These are phyloP conservation scores for Eriosoma lanigerum DNA, from an alignment of 1,140 invertebrate species.

Conservation along the genomic window DNA sequence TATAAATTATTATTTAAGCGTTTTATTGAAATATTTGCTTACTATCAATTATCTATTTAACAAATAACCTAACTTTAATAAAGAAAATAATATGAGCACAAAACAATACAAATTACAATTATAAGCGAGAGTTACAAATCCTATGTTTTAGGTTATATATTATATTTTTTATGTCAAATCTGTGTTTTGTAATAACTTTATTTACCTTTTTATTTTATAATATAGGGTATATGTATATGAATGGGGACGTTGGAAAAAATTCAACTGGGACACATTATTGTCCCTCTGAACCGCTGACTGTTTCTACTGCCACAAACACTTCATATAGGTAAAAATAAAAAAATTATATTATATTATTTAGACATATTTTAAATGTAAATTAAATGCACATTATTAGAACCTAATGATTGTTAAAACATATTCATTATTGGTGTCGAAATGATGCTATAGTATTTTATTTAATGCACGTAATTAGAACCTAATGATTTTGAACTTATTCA, in stretches of 20 bases:
- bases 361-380: neutral
- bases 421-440: slow-evolving; percentile 40
- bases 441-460: slow-evolving; percentile 24
- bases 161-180: no score
- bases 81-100: no score
- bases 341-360: neutral
- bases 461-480: slow-evolving; percentile 13
- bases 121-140: no score
- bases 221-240: slow-evolving; percentile 74
- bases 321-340: slow-evolving; percentile 36
- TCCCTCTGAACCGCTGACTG: slow-evolving; percentile 58
- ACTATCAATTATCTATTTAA: no score
- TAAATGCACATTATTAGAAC: slow-evolving; percentile 48
- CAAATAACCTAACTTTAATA: no score
- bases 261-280: slow-evolving; percentile 61
- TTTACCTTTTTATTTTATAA: neutral
- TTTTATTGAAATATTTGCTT: no score
- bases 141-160: no score
- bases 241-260: slow-evolving; percentile 74
- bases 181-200: no score
- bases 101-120: no score
- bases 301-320: slow-evolving; percentile 54
- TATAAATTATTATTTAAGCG: no score
- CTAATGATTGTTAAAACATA: neutral
- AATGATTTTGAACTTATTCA: neutral